Base-by-base conservation (phyloP, 1,140 invertebrate genomes). In the Pristionchus pacificus region DNA sequence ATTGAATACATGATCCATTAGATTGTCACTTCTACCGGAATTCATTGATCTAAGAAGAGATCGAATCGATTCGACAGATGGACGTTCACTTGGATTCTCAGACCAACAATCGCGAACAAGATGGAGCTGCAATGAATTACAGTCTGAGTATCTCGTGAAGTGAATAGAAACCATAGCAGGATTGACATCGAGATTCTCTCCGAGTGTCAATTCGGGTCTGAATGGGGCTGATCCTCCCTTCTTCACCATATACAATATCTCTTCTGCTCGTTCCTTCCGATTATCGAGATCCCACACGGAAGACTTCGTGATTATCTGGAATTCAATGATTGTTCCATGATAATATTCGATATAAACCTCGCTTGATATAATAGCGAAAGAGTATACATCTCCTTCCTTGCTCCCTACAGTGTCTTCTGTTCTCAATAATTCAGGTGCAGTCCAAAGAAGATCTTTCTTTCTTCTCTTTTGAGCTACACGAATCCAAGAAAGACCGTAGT, bases 331-430 rank as follows among this genome's bases (percentile, higher is more conserved):
- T 72, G 55, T 15, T 72, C 61, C 1, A 59, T 60, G 10, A 49
- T 19, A 49, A 49, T 19, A 19, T 19, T 49, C 6, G 38, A 49
- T 49, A 19, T 6, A 19, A 10, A 33, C 38, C 38, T 49, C 38
- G 38, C 38, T 49, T 6, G 38, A 6, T 6, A 49, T 49, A 74
- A 95, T 94, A 30, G 90, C 91, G 81, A 95, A 93, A 74, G 91
- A 91, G 85, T 92, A 95, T 65, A 95, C 91, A 84, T 95, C 93
- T 0, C 89, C 93, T 0, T 90, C 85, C 38, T 49, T 6, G 6
- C 6, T 49, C 19, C 38, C 38, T 6, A 10, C 6, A 49, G 38
- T 49, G 38, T 49, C 6, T 6, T 49, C 38, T 10, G 6, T 49
- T 49, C 38, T 49, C 38, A 49, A 19, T 19, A 49, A 49, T 49